These are phyloP conservation scores for Philopedon plagiatum DNA, from an alignment of 2,888 invertebrate species.

Conservation along the genomic window DNA sequence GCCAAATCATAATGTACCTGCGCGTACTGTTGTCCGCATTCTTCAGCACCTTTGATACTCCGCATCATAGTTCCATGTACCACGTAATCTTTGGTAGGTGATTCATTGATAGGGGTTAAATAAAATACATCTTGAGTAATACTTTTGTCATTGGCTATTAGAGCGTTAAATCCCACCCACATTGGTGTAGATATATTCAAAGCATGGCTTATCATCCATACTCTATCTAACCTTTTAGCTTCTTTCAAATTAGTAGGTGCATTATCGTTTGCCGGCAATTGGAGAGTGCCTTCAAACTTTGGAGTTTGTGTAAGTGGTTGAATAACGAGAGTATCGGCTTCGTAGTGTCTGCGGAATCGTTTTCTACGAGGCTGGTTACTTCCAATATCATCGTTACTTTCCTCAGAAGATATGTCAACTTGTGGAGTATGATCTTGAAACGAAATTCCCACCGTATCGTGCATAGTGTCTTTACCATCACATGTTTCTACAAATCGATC, in stretches of 20 bases:
- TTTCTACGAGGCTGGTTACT: no score
- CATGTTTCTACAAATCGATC: slow-evolving; percentile 47
- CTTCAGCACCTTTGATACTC: slow-evolving; percentile 51
- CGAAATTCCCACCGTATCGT: slow-evolving; percentile 11
- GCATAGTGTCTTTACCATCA: slow-evolving; percentile 43
- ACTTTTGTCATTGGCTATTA: slow-evolving; percentile 51
- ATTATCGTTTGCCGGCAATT: no score
- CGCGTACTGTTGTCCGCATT: slow-evolving; percentile 52
- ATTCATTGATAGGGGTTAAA: slow-evolving; percentile 57
- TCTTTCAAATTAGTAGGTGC: neutral
- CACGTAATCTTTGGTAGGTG: slow-evolving; percentile 57
- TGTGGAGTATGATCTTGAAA: slow-evolving; percentile 2
- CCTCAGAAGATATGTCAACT: no score
- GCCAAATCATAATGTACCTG: slow-evolving; percentile 62
- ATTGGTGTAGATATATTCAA: slow-evolving; percentile 50
- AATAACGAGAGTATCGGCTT: no score
- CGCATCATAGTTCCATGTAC: slow-evolving; percentile 55
- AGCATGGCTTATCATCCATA: slow-evolving; percentile 26
- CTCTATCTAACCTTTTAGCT: slow-evolving; percentile 2
- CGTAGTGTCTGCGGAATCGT: no score
- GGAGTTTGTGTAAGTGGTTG: no score
- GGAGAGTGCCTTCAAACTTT: no score
- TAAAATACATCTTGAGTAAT: slow-evolving; percentile 56
- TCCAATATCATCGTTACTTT: no score
- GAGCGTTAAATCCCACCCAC: slow-evolving; percentile 60